A percentile compares a stretch with the other conserved stretches of the same genome.
These are phyloP conservation scores for Ctenoplectra terminalis DNA, from an alignment of 1,140 invertebrate species.

Conservation along the genomic window DNA sequence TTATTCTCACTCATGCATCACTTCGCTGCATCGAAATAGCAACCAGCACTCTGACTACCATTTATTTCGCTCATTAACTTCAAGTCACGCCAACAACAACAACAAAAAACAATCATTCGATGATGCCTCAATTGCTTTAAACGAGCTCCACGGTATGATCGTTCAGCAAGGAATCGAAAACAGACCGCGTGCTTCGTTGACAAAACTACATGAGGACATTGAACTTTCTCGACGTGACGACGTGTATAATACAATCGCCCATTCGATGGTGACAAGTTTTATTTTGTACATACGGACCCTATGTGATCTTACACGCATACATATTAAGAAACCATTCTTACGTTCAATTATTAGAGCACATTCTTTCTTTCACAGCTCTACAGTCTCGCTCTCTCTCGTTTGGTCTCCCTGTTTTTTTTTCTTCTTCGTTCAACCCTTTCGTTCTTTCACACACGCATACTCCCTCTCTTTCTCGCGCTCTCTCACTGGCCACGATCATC, in stretches of 20 bases:
- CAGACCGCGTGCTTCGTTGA: conserved; percentile 48
- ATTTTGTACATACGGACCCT: conserved; percentile 51
- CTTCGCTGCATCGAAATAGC: conserved; percentile 32
- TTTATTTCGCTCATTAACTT: conserved; percentile 19
- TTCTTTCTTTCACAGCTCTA: conserved; percentile 37
- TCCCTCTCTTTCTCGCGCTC: conserved; percentile 47
- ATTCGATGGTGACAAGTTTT: conserved; percentile 33
- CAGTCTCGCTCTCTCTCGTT: conserved; percentile 52
- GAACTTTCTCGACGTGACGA: conserved; percentile 16
- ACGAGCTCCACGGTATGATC: conserved; percentile 6
- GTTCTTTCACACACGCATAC: conserved; percentile 50
- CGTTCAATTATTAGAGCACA: conserved; percentile 34
- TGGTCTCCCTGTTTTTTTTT: conserved; percentile 53
- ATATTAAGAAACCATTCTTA: conserved; percentile 36
- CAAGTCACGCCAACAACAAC: conserved; percentile 14
- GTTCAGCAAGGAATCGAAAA: conserved; percentile 47
- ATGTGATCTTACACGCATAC: conserved; percentile 47
- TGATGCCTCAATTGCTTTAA: conserved; percentile 28
- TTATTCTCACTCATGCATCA: conserved; percentile 40
- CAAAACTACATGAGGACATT: conserved; percentile 34
- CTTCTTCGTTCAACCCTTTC: conserved; percentile 34
- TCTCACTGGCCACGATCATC: conserved; percentile 56
- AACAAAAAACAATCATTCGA: conserved; percentile 17
- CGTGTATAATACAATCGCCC: conserved; percentile 14
- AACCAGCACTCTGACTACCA: conserved; percentile 18